Evolutionary conservation across 2,113 vertebrate species (phyloP).

Genomic region (Mobula birostris): DNA sequence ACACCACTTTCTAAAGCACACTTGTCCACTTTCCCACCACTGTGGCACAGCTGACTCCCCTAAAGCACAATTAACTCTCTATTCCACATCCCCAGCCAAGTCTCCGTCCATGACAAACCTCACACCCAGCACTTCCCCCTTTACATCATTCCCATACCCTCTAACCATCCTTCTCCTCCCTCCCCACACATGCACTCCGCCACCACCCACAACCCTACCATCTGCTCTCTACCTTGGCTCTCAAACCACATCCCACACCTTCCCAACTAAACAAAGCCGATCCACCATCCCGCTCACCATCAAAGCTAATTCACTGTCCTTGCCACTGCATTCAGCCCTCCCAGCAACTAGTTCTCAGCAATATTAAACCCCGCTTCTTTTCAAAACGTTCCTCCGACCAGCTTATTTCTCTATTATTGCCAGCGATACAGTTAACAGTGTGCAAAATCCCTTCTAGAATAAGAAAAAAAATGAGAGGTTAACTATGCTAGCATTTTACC

Average conservation of each 20-base stretch:
- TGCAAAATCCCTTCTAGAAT: not conserved
- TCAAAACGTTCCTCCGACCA: no score
- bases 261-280: not conserved
- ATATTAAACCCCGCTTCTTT: not conserved
- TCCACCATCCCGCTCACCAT: not conserved
- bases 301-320: not conserved
- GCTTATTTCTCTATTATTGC: no score
- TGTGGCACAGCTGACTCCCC: no score
- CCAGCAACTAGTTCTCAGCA: not conserved
- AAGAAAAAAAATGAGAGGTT: not conserved
- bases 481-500: constrained; percentile 56
- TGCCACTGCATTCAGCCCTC: not conserved
- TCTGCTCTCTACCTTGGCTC: not conserved
- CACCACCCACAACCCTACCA: not conserved
- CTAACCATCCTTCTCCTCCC: not conserved
- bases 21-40: no score
- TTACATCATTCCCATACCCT: not conserved
- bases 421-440: no score
- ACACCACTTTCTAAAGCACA: not conserved
- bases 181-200: not conserved
- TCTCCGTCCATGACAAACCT: not conserved
- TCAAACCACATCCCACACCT: not conserved
- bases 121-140: not conserved
- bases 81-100: not conserved
- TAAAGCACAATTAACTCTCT: not conserved